Evolutionary conservation across 2,113 vertebrate species (phyloP).

Genomic region (Ameiurus melas): DNA sequence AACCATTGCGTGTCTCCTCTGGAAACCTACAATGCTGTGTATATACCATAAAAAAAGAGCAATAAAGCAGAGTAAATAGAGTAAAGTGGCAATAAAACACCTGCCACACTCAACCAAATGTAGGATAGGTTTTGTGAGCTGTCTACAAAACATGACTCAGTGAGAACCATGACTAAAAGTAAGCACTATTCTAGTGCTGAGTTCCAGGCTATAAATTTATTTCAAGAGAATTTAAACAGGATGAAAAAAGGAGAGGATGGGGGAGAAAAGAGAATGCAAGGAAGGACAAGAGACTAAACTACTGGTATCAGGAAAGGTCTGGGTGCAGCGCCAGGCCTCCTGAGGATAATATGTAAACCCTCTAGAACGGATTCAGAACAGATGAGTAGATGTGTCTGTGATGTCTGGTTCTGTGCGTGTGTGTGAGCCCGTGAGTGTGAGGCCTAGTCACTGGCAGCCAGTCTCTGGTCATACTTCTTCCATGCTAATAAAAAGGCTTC

Average conservation of each 20-base stretch:
- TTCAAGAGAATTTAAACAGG: conserved; percentile 19
- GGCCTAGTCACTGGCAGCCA: conserved; percentile 35
- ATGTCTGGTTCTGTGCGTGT: conserved; percentile 37
- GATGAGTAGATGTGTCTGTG: conserved; percentile 43
- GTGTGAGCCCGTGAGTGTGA: conserved; percentile 46
- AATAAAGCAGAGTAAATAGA: conserved; percentile 54
- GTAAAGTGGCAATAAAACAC: conserved; percentile 59
- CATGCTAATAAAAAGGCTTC: conserved; percentile 67
- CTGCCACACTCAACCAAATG: conserved; percentile 45
- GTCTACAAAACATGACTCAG: conserved; percentile 44
- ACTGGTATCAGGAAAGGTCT: conserved; percentile 17
- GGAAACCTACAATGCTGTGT: conserved; percentile 45
- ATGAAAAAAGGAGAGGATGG: neutral
- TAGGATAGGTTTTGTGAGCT: conserved; percentile 25
- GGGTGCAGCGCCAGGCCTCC: neutral
- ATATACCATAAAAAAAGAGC: conserved; percentile 51
- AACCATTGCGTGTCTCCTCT: conserved; percentile 53
- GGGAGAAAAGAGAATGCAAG: neutral
- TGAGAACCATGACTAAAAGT: conserved; percentile 31
- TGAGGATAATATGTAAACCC: conserved; percentile 46
- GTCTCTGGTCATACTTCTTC: conserved; percentile 50
- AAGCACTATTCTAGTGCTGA: conserved; percentile 51
- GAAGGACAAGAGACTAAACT: neutral
- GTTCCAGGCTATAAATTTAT: conserved; percentile 19
- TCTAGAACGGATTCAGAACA: conserved; percentile 53